A percentile compares a stretch with the other conserved stretches of the same genome.
Evolutionary conservation across 2,113 vertebrate species (phyloP).

Genomic region (Alectura lathami): DNA sequence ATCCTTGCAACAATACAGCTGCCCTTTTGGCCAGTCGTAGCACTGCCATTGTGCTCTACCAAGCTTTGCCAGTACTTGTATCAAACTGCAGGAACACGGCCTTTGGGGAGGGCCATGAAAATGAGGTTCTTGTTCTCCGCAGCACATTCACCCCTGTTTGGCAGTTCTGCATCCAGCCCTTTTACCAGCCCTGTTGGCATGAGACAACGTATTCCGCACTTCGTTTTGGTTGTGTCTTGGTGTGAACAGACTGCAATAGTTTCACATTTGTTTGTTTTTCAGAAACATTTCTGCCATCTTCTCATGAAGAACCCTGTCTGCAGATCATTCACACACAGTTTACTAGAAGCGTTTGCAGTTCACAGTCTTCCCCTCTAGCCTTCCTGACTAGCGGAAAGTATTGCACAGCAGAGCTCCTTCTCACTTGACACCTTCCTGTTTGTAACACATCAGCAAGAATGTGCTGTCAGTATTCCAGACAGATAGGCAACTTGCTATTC

Average conservation of each 20-base stretch:
- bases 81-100: background rate
- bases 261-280: conserved; percentile 5
- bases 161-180: background rate
- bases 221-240: background rate
- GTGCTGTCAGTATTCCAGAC: background rate
- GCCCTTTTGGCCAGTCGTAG: background rate
- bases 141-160: background rate
- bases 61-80: background rate
- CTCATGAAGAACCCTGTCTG: background rate
- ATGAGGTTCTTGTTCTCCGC: background rate
- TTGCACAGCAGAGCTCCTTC: background rate
- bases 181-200: background rate
- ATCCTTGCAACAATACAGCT: background rate
- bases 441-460: background rate
- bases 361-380: background rate
- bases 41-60: background rate
- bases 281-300: background rate
- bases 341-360: background rate
- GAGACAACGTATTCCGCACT: background rate
- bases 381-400: background rate
- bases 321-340: background rate
- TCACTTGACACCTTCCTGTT: background rate
- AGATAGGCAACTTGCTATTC: background rate
- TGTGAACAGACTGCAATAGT: conserved; percentile 10
- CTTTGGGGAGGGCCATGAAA: background rate